phyloP scores from a whole-genome alignment of 1,140 invertebrate genomes.

The Pachypsylla venusta region DNA sequence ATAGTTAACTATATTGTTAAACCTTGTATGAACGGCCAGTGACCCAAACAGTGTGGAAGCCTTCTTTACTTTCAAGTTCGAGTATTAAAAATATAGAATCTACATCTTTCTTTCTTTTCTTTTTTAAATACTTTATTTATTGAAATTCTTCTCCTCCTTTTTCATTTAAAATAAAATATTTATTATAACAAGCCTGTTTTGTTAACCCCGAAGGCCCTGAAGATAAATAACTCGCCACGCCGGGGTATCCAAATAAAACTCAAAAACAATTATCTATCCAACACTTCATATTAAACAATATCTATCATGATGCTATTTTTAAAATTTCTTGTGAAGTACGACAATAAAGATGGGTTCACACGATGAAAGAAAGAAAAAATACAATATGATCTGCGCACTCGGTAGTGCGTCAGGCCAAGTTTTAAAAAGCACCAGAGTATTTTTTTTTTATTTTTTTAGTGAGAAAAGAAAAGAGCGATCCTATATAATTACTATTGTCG shows the following conservation, averaged over 20 bases:
- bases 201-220: not conserved
- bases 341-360: not conserved
- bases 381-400: too few species aligned
- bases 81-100: not conserved
- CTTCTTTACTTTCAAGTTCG: too few species aligned
- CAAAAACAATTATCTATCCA: conserved; percentile 10
- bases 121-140: conserved; percentile 1
- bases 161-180: not conserved
- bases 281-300: conserved; percentile 3
- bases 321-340: conserved; percentile 5
- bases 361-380: not conserved
- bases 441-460: too few species aligned
- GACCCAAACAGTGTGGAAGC: conserved; percentile 1
- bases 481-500: too few species aligned
- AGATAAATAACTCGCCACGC: not conserved
- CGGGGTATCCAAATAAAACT: conserved; percentile 8
- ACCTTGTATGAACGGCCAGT: not conserved
- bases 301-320: conserved; percentile 1
- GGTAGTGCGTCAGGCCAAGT: too few species aligned
- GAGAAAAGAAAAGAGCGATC: too few species aligned
- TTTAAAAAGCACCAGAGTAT: too few species aligned
- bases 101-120: too few species aligned
- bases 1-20: too few species aligned
- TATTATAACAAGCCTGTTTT: conserved; percentile 6
- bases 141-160: conserved; percentile 5